phyloP scores from a whole-genome alignment of 2,113 vertebrate genomes.

The Protobothrops mucrosquamatus region DNA sequence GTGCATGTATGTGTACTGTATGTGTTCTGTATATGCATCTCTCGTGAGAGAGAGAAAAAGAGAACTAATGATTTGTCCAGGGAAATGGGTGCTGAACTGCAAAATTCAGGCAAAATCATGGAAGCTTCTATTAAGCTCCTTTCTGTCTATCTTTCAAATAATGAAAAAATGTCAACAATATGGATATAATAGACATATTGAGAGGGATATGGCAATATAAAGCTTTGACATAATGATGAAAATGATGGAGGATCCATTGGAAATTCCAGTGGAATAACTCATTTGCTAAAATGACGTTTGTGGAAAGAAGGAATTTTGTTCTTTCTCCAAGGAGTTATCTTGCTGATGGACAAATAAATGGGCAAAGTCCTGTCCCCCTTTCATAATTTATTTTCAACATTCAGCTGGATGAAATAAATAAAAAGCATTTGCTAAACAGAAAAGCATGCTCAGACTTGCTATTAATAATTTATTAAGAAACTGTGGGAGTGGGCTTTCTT shows the following conservation, averaged over 20 bases:
- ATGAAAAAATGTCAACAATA: conserved; percentile 14
- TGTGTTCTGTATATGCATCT: no score
- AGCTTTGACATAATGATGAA: background rate
- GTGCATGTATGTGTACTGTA: no score
- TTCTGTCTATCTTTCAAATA: background rate
- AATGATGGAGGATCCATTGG: background rate
- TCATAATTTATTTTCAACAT: no score
- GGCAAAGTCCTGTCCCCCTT: background rate
- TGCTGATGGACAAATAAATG: background rate
- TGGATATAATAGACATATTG: background rate
- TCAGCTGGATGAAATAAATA: no score
- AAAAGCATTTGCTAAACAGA: background rate
- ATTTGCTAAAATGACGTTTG: background rate
- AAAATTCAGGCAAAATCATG: conserved; percentile 10
- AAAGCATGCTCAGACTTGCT: background rate
- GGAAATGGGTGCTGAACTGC: background rate
- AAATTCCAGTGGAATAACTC: background rate
- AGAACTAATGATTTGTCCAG: background rate
- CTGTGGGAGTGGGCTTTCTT: background rate
- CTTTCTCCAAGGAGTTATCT: background rate
- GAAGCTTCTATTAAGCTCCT: conserved; percentile 11
- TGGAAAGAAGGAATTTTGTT: background rate
- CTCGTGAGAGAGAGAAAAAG: background rate
- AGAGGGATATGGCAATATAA: background rate
- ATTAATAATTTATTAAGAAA: background rate